phyloP scores from a whole-genome alignment of 2,113 vertebrate genomes.

The Notiomystis cincta region DNA sequence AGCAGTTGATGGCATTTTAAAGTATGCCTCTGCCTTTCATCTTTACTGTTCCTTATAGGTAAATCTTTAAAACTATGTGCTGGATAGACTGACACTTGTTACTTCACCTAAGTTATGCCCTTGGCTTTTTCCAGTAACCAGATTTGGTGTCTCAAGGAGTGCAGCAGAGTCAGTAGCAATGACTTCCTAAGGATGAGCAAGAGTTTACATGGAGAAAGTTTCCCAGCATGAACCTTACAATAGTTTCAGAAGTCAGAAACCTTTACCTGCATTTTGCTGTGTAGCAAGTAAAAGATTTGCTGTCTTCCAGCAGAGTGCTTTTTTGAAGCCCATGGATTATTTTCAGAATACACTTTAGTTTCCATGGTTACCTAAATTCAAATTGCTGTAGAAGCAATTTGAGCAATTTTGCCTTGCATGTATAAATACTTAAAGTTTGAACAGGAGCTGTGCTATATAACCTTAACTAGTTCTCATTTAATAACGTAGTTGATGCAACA shows the following conservation, averaged over 20 bases:
- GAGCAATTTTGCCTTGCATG: constrained; percentile 11
- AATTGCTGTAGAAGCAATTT: constrained; percentile 34
- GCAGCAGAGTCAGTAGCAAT: neutral
- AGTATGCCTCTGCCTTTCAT: neutral
- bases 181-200: neutral
- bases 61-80: neutral
- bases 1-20: neutral
- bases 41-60: neutral
- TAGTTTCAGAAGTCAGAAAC: neutral
- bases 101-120: neutral
- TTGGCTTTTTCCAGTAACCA: neutral
- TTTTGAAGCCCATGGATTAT: constrained; percentile 26
- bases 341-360: constrained; percentile 55
- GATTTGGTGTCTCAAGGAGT: neutral
- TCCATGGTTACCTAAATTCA: constrained; percentile 48
- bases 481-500: neutral
- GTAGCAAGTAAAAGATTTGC: neutral
- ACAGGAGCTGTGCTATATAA: neutral
- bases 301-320: neutral
- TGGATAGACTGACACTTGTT: neutral
- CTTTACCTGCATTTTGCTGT: neutral
- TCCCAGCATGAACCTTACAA: neutral
- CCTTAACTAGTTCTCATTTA: neutral
- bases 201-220: neutral
- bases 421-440: constrained; percentile 37